These are phyloP conservation scores for Typhlomys cinereus DNA, from an alignment of 2,113 vertebrate genomes.

Conservation along the genomic window DNA sequence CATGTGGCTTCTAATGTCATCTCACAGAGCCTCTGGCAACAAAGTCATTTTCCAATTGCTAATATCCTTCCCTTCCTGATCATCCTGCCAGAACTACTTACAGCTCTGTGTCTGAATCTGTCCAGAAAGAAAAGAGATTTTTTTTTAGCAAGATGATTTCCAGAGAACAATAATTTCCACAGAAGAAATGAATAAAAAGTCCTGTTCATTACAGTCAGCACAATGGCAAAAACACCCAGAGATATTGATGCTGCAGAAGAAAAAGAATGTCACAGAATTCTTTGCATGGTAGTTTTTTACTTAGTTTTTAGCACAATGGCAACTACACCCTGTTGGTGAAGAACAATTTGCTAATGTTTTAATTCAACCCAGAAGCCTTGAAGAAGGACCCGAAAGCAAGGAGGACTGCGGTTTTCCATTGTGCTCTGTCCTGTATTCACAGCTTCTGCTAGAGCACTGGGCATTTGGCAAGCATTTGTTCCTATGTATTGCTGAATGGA, in stretches of 20 bases:
- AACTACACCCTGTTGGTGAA: neutral
- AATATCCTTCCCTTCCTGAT: constrained; percentile 54
- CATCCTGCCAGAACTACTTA: constrained; percentile 71
- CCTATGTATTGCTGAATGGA: neutral
- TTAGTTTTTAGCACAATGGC: neutral
- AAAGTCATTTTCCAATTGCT: constrained; percentile 65
- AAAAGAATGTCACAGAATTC: neutral
- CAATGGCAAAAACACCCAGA: neutral
- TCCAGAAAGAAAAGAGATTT: constrained; percentile 68
- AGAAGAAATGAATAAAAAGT: constrained; percentile 5
- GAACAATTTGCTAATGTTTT: neutral
- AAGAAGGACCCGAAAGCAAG: neutral
- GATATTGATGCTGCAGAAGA: neutral
- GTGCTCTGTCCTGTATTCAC: neutral
- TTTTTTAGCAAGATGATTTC: constrained; percentile 42
- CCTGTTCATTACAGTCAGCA: neutral
- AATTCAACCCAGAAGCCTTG: constrained; percentile 5
- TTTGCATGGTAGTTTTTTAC: neutral
- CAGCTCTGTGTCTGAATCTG: constrained; percentile 43
- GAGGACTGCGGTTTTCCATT: neutral
- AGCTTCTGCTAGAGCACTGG: neutral
- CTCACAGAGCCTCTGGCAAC: constrained; percentile 67
- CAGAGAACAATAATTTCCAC: constrained; percentile 33
- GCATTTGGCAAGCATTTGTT: neutral
- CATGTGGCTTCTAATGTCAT: constrained; percentile 67